Evolutionary conservation across 2,888 invertebrate genomes (phyloP).

Genomic region (Phaonia tiefii): DNA sequence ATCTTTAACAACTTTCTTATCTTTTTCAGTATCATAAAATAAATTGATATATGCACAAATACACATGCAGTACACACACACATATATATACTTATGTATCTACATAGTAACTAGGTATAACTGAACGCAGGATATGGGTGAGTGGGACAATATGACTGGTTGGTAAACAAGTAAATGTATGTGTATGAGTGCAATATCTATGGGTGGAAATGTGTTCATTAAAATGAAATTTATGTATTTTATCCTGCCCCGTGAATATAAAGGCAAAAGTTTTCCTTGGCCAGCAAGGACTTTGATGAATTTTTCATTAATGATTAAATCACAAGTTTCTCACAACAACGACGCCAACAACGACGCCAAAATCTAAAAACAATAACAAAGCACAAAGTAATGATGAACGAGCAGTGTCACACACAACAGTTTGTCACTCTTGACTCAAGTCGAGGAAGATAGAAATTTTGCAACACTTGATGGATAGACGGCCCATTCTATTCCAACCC

Average conservation of each 20-base stretch:
- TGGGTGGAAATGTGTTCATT: conserved; percentile 42
- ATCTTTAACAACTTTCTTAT: conserved; percentile 52
- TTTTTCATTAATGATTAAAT: conserved; percentile 36
- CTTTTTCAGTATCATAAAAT: conserved; percentile 54
- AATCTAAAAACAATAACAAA: conserved; percentile 10
- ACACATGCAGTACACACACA: not conserved
- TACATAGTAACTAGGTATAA: too few relatives aligned
- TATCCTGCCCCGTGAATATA: not conserved
- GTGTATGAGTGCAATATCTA: not conserved
- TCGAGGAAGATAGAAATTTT: conserved; percentile 1
- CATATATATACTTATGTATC: too few relatives aligned
- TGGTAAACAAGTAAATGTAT: too few relatives aligned
- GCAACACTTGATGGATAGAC: not conserved
- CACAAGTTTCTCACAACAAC: conserved; percentile 1
- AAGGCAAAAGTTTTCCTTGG: conserved; percentile 24
- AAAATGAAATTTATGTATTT: conserved; percentile 35
- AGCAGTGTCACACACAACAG: conserved; percentile 33
- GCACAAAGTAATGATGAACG: conserved; percentile 19
- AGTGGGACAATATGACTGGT: too few relatives aligned
- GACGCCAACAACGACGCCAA: not conserved
- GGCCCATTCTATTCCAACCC: too few relatives aligned
- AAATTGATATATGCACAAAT: conserved; percentile 46
- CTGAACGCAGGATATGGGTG: too few relatives aligned
- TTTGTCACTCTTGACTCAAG: conserved; percentile 6
- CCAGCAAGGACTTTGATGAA: conserved; percentile 38